Base-by-base conservation (phyloP, 2,888 invertebrate species). In the Dryobota labecula region DNA sequence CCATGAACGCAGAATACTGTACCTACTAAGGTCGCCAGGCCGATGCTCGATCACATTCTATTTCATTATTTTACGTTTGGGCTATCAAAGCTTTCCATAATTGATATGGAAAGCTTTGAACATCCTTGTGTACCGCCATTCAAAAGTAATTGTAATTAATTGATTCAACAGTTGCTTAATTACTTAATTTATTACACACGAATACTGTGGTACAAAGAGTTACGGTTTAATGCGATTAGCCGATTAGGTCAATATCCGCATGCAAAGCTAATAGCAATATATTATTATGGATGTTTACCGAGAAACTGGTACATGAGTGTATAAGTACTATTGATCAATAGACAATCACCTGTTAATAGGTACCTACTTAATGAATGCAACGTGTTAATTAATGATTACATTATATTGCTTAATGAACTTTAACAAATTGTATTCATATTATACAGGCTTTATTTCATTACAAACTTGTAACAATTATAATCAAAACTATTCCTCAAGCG, bases 1-100 rank as follows among this genome's bases (percentile, higher is more conserved):
- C 86, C 91, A 87, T 90, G 90, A 90, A 90, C 90, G 94, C 93
- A 92, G 92, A 91, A 90, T 90, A 88, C 88, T 84, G 84, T 84
- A 89, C 49, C 61, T 45, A 47, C 90, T 94, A 93, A 95, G 94
- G 94, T 92, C 93, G 91, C 79, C 80, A 87, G 86, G 85, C 89
- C 86, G 79, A 18, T 43, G 43, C 9, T 91, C 84, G 84, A 84
- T 89, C 87, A 82, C 90, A 93, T 92, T 93, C 90, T 92, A 90
- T 92, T 89, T 87, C 88, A 89, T 82, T 88, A 83, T 87, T 78
- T 81, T 88, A 62, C 24, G 18, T 24, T 84, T 83, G 84, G 80
- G 86, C 82, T 86, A 86, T 84, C 82, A 85, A 79, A 81, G 81
- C 82, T 86, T 86, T 45, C 36, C 41, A 51, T 69, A 56, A 41